Percentiles rank a stretch among this genome's conserved stretches.
Conservation (phyloP, 2,113 vertebrate species). For the Austrofundulus limnaeus region DNA sequence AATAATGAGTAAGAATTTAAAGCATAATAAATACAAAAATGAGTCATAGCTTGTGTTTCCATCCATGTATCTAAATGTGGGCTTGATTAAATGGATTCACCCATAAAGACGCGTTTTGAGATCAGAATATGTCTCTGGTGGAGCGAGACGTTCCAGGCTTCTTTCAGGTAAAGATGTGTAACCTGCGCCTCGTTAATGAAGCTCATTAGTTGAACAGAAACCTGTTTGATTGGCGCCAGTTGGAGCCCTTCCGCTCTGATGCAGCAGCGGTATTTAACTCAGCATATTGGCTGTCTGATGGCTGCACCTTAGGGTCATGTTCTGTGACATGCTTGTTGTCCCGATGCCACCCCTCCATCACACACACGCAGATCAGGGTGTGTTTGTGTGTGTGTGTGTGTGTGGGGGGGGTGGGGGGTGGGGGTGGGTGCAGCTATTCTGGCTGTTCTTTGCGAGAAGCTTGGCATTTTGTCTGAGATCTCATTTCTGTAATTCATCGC, state of each 20-base stretch:
- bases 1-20: too few species aligned
- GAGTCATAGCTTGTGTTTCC: not conserved
- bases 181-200: constrained; percentile 69
- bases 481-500: constrained; percentile 81
- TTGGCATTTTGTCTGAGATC: constrained; percentile 79
- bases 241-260: constrained; percentile 66
- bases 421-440: constrained; percentile 59
- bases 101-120: too few species aligned
- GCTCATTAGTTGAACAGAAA: constrained; percentile 75
- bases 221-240: constrained; percentile 74
- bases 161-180: constrained; percentile 35
- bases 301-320: constrained; percentile 78
- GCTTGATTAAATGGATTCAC: too few species aligned
- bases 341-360: constrained; percentile 56
- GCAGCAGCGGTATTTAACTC: constrained; percentile 73
- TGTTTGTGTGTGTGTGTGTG: too few species aligned
- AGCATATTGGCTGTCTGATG: constrained; percentile 79
- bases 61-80: too few species aligned
- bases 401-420: constrained; percentile 26
- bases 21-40: too few species aligned
- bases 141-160: too few species aligned
- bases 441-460: constrained; percentile 69
- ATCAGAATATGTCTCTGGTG: too few species aligned
- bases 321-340: constrained; percentile 78
- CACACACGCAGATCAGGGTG: constrained; percentile 61